Evolutionary conservation across 92 coral and sea anemone genomes (phyloP), one percentile per base, ranked within the genome.

Genomic region (Pocillopora meandrina): DNA sequence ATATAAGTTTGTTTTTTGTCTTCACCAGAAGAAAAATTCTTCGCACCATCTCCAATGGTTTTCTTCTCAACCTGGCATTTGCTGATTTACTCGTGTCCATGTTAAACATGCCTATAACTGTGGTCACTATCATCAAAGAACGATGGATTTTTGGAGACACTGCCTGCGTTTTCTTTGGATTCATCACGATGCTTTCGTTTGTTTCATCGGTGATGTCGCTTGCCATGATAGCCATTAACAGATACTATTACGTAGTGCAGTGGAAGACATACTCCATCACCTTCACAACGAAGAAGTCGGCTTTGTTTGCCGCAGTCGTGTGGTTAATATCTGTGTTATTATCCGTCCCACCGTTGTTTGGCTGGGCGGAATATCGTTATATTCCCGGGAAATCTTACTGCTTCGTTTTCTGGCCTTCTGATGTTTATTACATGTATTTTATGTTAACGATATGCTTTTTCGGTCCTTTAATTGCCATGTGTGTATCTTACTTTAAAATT

Each of bases 71-170:
- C 56, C 96, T 96, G 67, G 96, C 99, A 59, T 82, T 90, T 31
- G 99, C 99, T 13, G 99, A 96, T 85, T 60, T 96, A 23, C 74
- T 96, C 9, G 98, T 94, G 56, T 81, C 98, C 33, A 75, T 89
- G 71, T 76, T 92, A 86, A 96, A 93, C 90, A 95, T 96, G 90
- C 99, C 99, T 12, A 85, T 96, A n/a, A 94, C 97, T 56, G 91
- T 85, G 15, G 85, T 87, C 18, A 91, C 93, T 11, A 87, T 92
- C 23, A 61, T 94, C 58, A 14, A 82, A 23, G 74, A 83, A 9
- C 74, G 86, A 20, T 95, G 98, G 94, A 78, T 90, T 63, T 84
- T 96, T 18, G 93, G 92, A 56, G 77, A 84, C 12, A 70, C 18
- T 33, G 93, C 92, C 12, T 96, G 99, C 77, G 77, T 87, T 21